These are phyloP conservation scores for Trachelus tabidus DNA, from an alignment of 2,888 invertebrate genomes.

Conservation along the genomic window DNA sequence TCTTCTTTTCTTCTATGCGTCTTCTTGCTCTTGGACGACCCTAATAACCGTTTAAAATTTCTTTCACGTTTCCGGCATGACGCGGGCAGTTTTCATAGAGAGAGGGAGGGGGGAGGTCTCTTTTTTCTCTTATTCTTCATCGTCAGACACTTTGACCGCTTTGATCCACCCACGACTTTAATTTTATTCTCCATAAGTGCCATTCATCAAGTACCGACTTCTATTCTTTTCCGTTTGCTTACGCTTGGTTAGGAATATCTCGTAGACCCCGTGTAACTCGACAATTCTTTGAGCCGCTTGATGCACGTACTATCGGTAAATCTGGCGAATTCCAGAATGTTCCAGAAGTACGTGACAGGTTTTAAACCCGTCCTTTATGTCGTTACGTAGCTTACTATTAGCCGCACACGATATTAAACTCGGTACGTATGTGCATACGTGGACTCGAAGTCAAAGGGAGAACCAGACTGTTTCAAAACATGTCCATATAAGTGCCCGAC, in stretches of 20 bases:
- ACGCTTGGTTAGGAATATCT: not conserved
- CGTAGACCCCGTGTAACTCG: not conserved
- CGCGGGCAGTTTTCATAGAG: not conserved
- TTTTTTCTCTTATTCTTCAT: not conserved
- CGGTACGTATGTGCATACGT: not conserved
- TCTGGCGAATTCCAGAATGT: not conserved
- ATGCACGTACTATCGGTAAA: not conserved
- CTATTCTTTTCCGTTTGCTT: not conserved
- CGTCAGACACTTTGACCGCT: not conserved
- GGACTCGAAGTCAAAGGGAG: not conserved
- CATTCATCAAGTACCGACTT: not conserved
- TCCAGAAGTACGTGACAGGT: not conserved
- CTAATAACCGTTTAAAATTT: not conserved
- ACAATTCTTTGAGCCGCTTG: not conserved
- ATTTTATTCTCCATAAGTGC: not conserved
- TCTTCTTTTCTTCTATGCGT: not conserved
- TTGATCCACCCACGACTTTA: not conserved
- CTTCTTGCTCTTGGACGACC: not conserved
- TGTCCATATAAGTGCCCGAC: not conserved
- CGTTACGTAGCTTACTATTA: not conserved
- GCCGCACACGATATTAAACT: not conserved
- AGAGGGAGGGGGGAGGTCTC: not conserved
- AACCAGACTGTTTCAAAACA: not conserved
- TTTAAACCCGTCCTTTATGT: not conserved
- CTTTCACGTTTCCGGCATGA: not conserved